Evolutionary conservation across 2,113 vertebrate species (phyloP).

Genomic region (Motacilla alba): DNA sequence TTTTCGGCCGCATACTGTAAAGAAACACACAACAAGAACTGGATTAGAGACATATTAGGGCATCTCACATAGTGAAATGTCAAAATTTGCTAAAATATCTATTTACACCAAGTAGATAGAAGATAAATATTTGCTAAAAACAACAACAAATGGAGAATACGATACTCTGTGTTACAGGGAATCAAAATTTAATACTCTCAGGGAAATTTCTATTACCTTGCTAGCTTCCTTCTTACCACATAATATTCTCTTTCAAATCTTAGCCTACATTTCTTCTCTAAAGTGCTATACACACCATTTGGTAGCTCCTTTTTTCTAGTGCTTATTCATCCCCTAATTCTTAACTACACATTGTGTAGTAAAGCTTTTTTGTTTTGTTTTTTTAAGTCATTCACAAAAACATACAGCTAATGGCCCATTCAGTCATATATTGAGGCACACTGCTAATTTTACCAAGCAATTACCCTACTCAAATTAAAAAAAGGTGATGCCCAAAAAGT

Average conservation of each 20-base stretch:
- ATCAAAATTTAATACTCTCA: background rate
- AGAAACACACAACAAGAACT: background rate
- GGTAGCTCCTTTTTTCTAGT: background rate
- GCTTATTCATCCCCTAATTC: background rate
- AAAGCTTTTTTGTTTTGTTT: background rate
- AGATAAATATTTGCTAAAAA: background rate
- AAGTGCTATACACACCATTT: background rate
- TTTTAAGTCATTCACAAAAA: background rate
- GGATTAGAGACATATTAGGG: background rate
- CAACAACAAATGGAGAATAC: background rate
- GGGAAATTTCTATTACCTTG: background rate
- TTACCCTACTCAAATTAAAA: background rate
- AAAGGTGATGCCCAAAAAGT: background rate
- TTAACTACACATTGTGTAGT: background rate
- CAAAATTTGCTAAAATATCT: background rate
- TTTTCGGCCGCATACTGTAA: slow-evolving; percentile 59
- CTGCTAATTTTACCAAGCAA: background rate
- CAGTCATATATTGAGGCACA: background rate
- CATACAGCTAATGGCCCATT: background rate
- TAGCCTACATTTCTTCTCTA: background rate
- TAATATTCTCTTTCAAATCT: background rate
- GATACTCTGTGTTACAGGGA: background rate
- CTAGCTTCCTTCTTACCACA: background rate
- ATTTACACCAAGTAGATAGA: background rate
- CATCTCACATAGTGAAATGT: background rate